A percentile compares a stretch with the other conserved stretches of the same genome.
These are phyloP conservation scores for Falco concolor DNA, from an alignment of 2,797 vertebrate species.

Conservation along the genomic window DNA sequence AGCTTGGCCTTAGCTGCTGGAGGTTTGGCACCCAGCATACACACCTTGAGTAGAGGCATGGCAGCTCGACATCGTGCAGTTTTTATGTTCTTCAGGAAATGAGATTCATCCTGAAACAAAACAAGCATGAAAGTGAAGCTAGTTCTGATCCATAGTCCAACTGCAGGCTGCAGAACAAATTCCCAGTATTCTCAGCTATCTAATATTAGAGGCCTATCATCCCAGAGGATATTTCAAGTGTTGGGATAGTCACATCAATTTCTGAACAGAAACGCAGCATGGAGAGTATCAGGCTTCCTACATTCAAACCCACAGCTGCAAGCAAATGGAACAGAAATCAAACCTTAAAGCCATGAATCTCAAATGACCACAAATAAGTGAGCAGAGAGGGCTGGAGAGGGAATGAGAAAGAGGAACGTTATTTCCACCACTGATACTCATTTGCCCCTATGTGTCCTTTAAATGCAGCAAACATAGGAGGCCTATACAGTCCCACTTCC, in stretches of 20 bases:
- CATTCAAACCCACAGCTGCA: neutral
- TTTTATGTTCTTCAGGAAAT: constrained; percentile 95
- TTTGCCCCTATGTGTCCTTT: neutral
- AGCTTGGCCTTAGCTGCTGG: neutral
- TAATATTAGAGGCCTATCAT: neutral
- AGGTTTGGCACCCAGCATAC: neutral
- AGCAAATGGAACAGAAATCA: neutral
- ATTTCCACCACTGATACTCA: neutral
- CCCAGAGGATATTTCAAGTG: neutral
- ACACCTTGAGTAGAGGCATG: constrained; percentile 89
- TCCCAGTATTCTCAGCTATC: neutral
- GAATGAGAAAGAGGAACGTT: neutral
- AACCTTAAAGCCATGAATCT: neutral
- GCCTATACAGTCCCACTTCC: neutral
- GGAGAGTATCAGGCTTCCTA: neutral
- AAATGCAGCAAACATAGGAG: constrained; percentile 21
- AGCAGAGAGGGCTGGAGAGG: neutral
- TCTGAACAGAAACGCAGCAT: neutral
- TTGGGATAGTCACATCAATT: neutral
- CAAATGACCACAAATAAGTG: neutral
- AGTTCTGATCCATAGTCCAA: neutral
- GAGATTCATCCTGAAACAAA: constrained; percentile 90
- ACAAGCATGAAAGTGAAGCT: constrained; percentile 1
- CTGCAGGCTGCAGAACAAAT: neutral
- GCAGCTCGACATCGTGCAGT: constrained; percentile 91